A percentile compares a stretch with the other conserved stretches of the same genome.
These are phyloP conservation scores for Idris sp. DNA, from an alignment of 1,140 invertebrate genomes.

Conservation along the genomic window DNA sequence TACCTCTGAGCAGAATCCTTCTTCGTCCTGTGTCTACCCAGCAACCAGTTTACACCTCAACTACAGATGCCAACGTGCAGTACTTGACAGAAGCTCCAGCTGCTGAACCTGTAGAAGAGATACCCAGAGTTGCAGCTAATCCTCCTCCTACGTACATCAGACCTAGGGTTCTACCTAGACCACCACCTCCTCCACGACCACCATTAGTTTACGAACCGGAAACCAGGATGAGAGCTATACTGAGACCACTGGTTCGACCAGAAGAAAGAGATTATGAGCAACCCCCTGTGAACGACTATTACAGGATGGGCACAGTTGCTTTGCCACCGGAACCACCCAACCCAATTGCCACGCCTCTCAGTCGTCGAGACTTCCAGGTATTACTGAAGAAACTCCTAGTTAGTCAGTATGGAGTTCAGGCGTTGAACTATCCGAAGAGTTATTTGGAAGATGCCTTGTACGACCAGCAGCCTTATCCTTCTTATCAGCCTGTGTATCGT, in stretches of 20 bases:
- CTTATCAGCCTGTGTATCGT: constrained; percentile 70
- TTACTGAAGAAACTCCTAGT: constrained; percentile 70
- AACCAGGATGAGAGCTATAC: constrained; percentile 49
- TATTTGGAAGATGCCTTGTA: constrained; percentile 75
- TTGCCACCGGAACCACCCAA: constrained; percentile 74
- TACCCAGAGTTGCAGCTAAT: constrained; percentile 60
- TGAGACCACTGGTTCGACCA: constrained; percentile 59
- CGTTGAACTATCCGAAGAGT: constrained; percentile 73
- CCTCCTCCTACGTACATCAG: constrained; percentile 60
- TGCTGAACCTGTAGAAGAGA: constrained; percentile 65
- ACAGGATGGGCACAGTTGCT: constrained; percentile 63
- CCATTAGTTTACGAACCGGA: constrained; percentile 64
- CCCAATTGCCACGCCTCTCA: constrained; percentile 71
- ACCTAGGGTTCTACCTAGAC: constrained; percentile 60
- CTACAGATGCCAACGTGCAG: constrained; percentile 71
- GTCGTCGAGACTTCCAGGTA: constrained; percentile 73
- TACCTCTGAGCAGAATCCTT: constrained; percentile 68
- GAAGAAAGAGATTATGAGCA: constrained; percentile 57
- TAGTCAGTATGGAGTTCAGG: constrained; percentile 74
- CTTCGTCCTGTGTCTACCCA: constrained; percentile 65
- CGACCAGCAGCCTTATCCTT: constrained; percentile 73
- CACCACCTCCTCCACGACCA: constrained; percentile 24
- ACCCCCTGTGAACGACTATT: constrained; percentile 66
- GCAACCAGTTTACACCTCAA: constrained; percentile 66
- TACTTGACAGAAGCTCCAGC: constrained; percentile 70